A percentile compares a stretch with the other conserved stretches of the same genome.
These are phyloP conservation scores for Harpegnathos saltator DNA, from an alignment of 1,140 invertebrate species.

Conservation along the genomic window DNA sequence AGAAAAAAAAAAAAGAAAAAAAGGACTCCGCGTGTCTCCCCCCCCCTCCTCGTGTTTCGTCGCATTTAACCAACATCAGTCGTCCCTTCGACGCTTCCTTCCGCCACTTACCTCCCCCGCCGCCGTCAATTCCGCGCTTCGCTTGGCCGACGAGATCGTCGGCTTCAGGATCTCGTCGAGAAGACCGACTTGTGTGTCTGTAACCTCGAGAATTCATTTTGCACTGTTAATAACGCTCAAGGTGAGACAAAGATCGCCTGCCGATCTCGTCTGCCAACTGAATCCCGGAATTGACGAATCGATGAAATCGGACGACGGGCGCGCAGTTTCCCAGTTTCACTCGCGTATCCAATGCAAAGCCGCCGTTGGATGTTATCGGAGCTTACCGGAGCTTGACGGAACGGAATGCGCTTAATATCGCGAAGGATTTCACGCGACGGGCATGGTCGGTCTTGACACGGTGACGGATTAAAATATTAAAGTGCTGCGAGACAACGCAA, in stretches of 20 bases:
- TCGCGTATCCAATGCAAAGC: neutral
- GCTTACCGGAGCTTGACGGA: neutral
- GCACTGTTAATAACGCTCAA: too few relatives aligned
- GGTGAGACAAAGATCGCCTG: too few relatives aligned
- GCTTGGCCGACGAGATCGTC: slow-evolving; percentile 6
- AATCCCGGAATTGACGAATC: too few relatives aligned
- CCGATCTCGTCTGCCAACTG: too few relatives aligned
- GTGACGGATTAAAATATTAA: slow-evolving; percentile 54
- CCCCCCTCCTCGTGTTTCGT: too few relatives aligned
- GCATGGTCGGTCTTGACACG: slow-evolving; percentile 15
- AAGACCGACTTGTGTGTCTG: neutral
- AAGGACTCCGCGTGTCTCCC: slow-evolving; percentile 11
- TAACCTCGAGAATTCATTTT: neutral
- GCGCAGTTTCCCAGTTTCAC: neutral
- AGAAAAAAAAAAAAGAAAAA: too few relatives aligned
- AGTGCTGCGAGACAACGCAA: slow-evolving; percentile 30
- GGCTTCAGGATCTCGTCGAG: neutral
- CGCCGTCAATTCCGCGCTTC: slow-evolving; percentile 5
- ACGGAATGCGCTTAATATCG: slow-evolving; percentile 18
- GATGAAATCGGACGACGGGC: too few relatives aligned
- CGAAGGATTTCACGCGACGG: slow-evolving; percentile 41
- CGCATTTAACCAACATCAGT: slow-evolving; percentile 26
- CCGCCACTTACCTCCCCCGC: too few relatives aligned
- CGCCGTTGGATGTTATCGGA: neutral
- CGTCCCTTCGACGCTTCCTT: neutral